Evolutionary conservation across 2,888 invertebrate genomes (phyloP), one percentile per base, ranked within the genome.

Genomic region (Antitype chi): DNA sequence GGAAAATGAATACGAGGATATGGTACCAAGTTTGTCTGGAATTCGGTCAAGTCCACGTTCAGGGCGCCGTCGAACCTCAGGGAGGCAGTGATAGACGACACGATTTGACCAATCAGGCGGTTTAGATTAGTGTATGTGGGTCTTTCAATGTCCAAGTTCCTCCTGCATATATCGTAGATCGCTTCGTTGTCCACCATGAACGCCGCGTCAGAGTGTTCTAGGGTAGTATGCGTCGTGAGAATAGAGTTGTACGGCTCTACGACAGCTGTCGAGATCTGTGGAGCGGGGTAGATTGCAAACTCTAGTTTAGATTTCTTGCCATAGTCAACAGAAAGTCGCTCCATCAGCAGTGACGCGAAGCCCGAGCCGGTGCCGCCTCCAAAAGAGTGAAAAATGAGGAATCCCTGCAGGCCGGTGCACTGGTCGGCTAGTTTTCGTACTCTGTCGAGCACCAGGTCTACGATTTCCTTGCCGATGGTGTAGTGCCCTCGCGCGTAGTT

Each of bases 171-270:
- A 95, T 99, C 98, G 94, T 99, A 98, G 88, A 98, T 98, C 70
- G 98, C 98, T 95, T 98, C 98, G 92, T 98, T 98, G 93, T 98
- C 98, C 66, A 98, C 99, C 99, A 99, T 99, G 95, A 99, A 99
- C 55, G 99, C 99, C 92, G 99, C 99, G 95, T 99, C 99, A 0
- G 99, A 99, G 94, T 99, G 99, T 94, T 99, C 99, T 89, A 98
- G 94, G 47, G 99, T 99, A 43, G 99, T 99, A 95, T 99, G 99
- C 55, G 99, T 99, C 85, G 99, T 99, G 89, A 99, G 97, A 89
- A 99, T 99, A 0, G 99, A 99, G 96, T 99, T 99, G 97, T 99
- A 99, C 0, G 99, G 99, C 94, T 99, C 99, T 47, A 99, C 99
- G 49, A 98, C 98, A 49, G 98, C 98, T 0, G 98, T 98, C 47